phyloP scores from a whole-genome alignment of 2,888 invertebrate genomes.

The Mycalesis mineus region DNA sequence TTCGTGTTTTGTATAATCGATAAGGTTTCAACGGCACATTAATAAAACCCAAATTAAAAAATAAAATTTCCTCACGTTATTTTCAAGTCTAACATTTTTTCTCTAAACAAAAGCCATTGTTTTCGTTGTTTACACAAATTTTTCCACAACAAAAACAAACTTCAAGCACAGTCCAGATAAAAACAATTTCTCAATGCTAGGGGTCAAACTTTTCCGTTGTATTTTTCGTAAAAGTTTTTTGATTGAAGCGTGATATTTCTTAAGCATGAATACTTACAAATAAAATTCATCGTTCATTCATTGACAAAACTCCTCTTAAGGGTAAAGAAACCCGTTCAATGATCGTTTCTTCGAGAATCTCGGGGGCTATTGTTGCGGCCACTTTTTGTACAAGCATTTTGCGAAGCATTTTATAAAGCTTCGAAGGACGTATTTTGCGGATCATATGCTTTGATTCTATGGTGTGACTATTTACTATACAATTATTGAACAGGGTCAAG shows the following conservation, averaged over 20 bases:
- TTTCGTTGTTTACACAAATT: background rate
- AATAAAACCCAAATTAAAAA: background rate
- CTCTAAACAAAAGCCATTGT: background rate
- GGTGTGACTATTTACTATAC: too few species aligned
- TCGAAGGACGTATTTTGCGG: background rate
- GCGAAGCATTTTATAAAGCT: background rate
- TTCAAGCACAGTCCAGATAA: background rate
- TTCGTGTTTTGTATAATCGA: too few species aligned
- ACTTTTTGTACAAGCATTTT: conserved; percentile 1
- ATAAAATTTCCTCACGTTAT: background rate
- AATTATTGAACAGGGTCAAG: too few species aligned
- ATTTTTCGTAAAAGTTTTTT: background rate
- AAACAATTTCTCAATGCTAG: background rate
- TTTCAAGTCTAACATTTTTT: background rate
- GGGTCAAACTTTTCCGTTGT: background rate
- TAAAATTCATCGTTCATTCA: conserved; percentile 1
- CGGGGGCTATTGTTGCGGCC: conserved; percentile 1
- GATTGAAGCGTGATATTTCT: background rate
- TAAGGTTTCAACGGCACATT: too few species aligned
- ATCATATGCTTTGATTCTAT: background rate
- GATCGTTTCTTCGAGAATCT: conserved; percentile 1
- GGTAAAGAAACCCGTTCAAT: conserved; percentile 7
- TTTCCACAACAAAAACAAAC: background rate
- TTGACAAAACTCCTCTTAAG: background rate
- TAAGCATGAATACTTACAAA: conserved; percentile 3